Conservation (phyloP, 2,113 vertebrate genomes). For the Lepus americanus region DNA sequence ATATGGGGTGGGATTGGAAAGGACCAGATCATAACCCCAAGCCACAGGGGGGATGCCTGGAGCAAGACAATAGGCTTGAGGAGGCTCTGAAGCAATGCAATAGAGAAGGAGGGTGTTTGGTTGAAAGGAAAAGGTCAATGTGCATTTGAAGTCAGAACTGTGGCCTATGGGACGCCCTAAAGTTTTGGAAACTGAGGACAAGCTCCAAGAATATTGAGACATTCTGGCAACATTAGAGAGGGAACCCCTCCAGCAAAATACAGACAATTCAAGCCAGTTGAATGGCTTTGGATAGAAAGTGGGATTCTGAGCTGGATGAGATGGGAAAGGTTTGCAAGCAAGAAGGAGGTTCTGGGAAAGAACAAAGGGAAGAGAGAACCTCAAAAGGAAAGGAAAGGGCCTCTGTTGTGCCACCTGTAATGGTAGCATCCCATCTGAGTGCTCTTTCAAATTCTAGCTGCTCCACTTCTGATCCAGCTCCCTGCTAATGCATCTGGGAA, state of each 20-base stretch:
- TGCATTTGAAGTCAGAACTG: constrained; percentile 66
- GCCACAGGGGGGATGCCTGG: constrained; percentile 42
- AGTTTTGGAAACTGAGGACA: constrained; percentile 74
- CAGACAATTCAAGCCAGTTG: constrained; percentile 49
- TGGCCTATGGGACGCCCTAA: constrained; percentile 33
- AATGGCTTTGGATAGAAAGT: constrained; percentile 60
- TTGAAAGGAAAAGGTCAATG: constrained; percentile 69
- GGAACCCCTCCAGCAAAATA: constrained; percentile 62
- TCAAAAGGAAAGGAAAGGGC: constrained; percentile 9
- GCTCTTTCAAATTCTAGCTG: too few species aligned
- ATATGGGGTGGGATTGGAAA: constrained; percentile 62
- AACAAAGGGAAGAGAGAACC: constrained; percentile 25
- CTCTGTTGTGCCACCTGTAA: too few species aligned
- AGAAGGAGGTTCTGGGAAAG: not conserved
- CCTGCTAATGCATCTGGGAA: too few species aligned
- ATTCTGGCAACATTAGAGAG: constrained; percentile 71
- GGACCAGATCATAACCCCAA: constrained; percentile 69
- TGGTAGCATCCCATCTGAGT: too few species aligned
- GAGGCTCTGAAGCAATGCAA: constrained; percentile 53
- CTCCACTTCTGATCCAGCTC: too few species aligned
- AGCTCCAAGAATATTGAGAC: constrained; percentile 73
- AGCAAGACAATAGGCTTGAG: constrained; percentile 50
- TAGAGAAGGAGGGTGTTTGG: constrained; percentile 7
- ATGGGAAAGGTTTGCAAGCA: constrained; percentile 36
- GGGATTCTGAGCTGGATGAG: constrained; percentile 29